Evolutionary conservation across 2,888 invertebrate genomes (phyloP), one percentile per base, ranked within the genome.

Genomic region (Cecidostiba fungosa): DNA sequence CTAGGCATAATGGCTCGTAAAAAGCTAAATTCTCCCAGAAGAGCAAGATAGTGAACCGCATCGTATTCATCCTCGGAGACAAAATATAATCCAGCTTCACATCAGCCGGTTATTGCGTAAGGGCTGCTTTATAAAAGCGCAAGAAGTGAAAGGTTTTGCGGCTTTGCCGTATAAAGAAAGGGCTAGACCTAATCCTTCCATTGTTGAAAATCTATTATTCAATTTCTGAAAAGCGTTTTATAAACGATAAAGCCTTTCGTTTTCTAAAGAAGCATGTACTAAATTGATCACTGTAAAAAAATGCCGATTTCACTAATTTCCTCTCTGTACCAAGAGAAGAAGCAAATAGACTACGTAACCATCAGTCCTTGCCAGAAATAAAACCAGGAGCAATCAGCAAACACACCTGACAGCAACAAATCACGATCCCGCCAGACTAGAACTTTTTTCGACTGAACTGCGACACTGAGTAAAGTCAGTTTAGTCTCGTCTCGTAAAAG

Each of bases 201-300:
- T 79, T 79, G 69, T 79, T 32, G n/a, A 69, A 79, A 50, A 50
- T 69, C 69, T 10, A 47, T 69, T 43, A 69, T 26, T 36, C n/a
- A 50, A 78, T 43, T 66, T 66, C 12, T 26, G 16, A 78, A 78
- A 36, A 14, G 66, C 54, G 8, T 72, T 43, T 72, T n/a, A 0
- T 1, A n/a, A 19, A 36, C 19, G 4, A 23, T 8, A 39, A 72
- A 59, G 54, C 23, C 54, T n/a, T 59, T 59, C 54, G 10, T 4
- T 23, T 59, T n/a, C 23, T n/a, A n/a, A 59, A 59, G 54, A 59
- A 59, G 1, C 16, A 50, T 50, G 1, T n/a, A 59, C n/a, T n/a
- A 59, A 59, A 59, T 59, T 8, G 23, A 19, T 6, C 19, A 59
- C 8, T 8, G n/a, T 5, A 16, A 47, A 50, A 50, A 5, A 16